A percentile compares a stretch with the other conserved stretches of the same genome.
Conservation (phyloP, 53 echinoderm and acorn worm genomes). For the Echinarachnius parma region DNA sequence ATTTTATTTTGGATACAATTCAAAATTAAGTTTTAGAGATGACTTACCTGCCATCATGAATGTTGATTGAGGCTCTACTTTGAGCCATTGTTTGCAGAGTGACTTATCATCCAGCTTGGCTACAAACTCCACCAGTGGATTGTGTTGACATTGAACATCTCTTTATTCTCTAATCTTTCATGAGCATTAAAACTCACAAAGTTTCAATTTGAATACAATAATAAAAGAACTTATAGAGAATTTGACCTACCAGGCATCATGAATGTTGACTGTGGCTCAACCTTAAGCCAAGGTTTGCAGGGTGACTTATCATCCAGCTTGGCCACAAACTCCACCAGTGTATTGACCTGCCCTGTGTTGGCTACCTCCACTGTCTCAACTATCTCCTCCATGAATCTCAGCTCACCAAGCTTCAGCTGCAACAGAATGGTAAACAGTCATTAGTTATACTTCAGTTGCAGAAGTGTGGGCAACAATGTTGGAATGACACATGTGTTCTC, state of each 20-base stretch:
- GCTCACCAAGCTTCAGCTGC: slow-evolving; percentile 73
- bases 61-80: slow-evolving; percentile 76
- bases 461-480: too few relatives aligned
- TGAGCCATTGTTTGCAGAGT: slow-evolving; percentile 89
- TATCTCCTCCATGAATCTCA: slow-evolving; percentile 81
- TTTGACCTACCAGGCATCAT: slow-evolving; percentile 75
- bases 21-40: too few relatives aligned
- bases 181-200: too few relatives aligned
- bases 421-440: neutral
- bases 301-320: slow-evolving; percentile 88
- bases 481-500: too few relatives aligned
- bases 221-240: too few relatives aligned
- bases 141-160: too few relatives aligned
- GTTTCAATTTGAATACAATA: too few relatives aligned
- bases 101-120: slow-evolving; percentile 92
- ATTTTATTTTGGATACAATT: too few relatives aligned
- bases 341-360: slow-evolving; percentile 92
- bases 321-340: slow-evolving; percentile 81
- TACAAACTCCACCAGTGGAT: slow-evolving; percentile 76
- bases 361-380: slow-evolving; percentile 73
- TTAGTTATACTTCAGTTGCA: neutral
- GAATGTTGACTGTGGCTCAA: slow-evolving; percentile 81
- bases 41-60: slow-evolving; percentile 82
- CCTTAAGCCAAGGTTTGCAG: slow-evolving; percentile 91
- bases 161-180: too few relatives aligned